Evolutionary conservation across 2,113 vertebrate genomes (phyloP).

Genomic region (Brachypteracias leptosomus): DNA sequence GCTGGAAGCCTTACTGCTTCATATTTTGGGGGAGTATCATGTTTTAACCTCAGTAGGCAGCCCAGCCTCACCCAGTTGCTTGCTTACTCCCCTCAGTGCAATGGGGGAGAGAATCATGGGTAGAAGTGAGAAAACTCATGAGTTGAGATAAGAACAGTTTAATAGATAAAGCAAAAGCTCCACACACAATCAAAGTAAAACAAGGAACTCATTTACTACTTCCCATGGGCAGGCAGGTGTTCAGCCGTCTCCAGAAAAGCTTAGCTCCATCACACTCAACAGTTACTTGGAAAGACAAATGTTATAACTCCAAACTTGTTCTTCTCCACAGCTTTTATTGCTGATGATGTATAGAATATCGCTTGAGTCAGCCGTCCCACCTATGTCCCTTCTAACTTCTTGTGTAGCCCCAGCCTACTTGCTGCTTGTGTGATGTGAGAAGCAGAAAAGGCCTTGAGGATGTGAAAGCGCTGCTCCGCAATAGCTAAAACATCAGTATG

Average conservation of each 20-base stretch:
- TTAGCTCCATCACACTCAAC: rapidly evolving
- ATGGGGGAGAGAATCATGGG: neutral
- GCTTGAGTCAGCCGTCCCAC: neutral
- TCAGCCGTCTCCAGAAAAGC: neutral
- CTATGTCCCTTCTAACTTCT: neutral
- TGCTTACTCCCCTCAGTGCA: neutral
- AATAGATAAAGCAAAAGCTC: neutral
- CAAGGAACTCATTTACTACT: neutral
- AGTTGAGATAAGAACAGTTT: neutral
- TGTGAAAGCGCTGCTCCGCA: neutral
- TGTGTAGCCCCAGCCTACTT: neutral
- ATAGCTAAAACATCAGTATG: neutral
- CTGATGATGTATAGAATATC: rapidly evolving
- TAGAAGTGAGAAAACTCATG: neutral
- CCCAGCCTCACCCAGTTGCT: neutral
- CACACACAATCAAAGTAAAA: neutral
- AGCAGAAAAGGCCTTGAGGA: neutral
- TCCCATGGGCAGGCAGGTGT: neutral
- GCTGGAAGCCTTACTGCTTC: neutral
- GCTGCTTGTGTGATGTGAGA: rapidly evolving
- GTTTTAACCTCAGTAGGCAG: neutral
- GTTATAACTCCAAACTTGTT: rapidly evolving
- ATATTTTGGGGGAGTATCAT: neutral
- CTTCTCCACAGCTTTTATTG: neutral
- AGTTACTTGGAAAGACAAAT: neutral